Base-by-base conservation (phyloP, 2,797 vertebrate species). In the Arremon brunneinucha region DNA sequence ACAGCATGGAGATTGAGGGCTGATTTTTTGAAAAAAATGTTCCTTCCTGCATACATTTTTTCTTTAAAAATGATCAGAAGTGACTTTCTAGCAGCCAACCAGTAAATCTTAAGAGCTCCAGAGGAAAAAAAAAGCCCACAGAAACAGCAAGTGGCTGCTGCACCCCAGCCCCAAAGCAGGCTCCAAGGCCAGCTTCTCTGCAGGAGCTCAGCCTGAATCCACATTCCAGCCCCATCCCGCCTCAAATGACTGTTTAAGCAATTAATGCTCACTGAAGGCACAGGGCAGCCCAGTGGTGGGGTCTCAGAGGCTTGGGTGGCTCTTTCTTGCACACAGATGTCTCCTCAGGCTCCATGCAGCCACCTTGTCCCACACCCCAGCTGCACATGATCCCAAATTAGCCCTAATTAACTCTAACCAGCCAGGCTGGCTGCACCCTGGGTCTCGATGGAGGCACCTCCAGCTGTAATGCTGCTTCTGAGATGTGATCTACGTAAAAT, bases 1-100 rank as follows among this genome's bases (percentile, higher is more conserved):
- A 32, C 14, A 30, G 41, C 12, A 4, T 0, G 0, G 41, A 59
- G 37, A 7, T 8, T 34, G 22, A 11, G 6, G 0, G 44, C 8
- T 37, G 14, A 6, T 43, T 63, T 80, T 55, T 83, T 47, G 5
- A 63, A 34, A 39, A 62, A 63, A 65, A 19, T 30, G 22, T 24
- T 59, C 19, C 43, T 1, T 12, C 17, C 22, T 8, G 6, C 21
- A 14, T 1, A 3, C 1, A 2, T 11, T 35, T 83, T 78, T 75
- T 46, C 77, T 69, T 65, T 1, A 43, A 49, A 79, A 46, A 14
- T 27, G 23, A 44, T 14, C 69, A 83, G 39, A 72, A 80, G 11
- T 11, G 32, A 56, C 32, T 34, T 57, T 83, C 49, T 5, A 60
- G 43, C 63, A 76, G 37, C 32, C 13, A 50, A 30, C 0, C 0